phyloP scores from a whole-genome alignment of 1,140 invertebrate genomes.

The Lucilia sericata region DNA sequence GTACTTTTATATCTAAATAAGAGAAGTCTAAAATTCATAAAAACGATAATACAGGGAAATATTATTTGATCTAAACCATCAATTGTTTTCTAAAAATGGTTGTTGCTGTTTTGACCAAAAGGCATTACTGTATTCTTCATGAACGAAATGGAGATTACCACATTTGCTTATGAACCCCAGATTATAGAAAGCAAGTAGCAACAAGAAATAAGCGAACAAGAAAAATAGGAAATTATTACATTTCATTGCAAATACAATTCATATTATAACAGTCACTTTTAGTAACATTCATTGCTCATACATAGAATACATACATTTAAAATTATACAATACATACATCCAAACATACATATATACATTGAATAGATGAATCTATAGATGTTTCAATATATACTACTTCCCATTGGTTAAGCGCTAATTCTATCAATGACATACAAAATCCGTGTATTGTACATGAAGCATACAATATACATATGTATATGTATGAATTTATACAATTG shows the following conservation, averaged over 20 bases:
- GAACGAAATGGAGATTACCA: too few species aligned
- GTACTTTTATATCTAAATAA: too few species aligned
- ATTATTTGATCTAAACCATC: too few species aligned
- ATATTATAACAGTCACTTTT: neutral
- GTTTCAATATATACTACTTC: neutral
- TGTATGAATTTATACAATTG: too few species aligned
- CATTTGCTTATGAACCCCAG: too few species aligned
- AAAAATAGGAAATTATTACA: neutral
- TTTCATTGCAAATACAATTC: neutral
- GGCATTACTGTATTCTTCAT: too few species aligned
- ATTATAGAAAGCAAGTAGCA: too few species aligned
- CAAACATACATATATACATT: neutral
- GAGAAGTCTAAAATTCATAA: too few species aligned
- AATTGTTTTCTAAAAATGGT: too few species aligned
- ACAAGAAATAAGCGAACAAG: too few species aligned
- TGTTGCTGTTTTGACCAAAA: too few species aligned
- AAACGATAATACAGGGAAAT: too few species aligned
- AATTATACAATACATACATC: neutral
- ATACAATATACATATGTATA: neutral
- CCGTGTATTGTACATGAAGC: neutral
- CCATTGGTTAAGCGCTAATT: slow-evolving; percentile 11
- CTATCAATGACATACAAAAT: neutral
- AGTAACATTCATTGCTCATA: neutral
- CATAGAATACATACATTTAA: neutral
- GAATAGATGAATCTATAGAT: neutral